phyloP scores from a whole-genome alignment of 1,140 invertebrate genomes.

The Chironomus striatipennis region DNA sequence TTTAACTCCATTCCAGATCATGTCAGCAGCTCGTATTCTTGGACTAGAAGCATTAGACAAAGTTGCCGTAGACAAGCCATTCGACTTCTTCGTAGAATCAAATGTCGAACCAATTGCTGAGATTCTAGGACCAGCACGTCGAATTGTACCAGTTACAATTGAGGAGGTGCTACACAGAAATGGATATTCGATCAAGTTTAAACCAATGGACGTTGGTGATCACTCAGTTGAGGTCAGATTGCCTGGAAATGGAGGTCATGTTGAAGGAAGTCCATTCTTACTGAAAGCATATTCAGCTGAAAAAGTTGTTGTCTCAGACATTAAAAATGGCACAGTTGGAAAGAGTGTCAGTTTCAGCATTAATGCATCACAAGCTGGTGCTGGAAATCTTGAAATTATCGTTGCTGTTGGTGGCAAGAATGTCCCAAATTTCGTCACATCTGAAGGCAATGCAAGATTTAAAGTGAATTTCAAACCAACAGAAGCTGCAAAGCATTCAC shows the following conservation, averaged over 20 bases:
- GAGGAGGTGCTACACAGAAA: slow-evolving; percentile 39
- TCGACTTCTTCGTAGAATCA: slow-evolving; percentile 78
- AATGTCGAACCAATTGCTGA: slow-evolving; percentile 65
- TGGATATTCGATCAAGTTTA: slow-evolving; percentile 63
- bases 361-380: slow-evolving; percentile 66
- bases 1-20: slow-evolving; percentile 43
- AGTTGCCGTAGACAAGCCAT: slow-evolving; percentile 77
- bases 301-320: slow-evolving; percentile 76
- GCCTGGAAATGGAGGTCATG: slow-evolving; percentile 57
- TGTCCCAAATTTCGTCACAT: slow-evolving; percentile 97
- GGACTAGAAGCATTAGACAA: slow-evolving; percentile 75
- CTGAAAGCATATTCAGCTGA: slow-evolving; percentile 92
- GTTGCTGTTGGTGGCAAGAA: slow-evolving; percentile 95
- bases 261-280: slow-evolving; percentile 89
- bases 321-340: slow-evolving; percentile 78
- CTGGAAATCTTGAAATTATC: slow-evolving; percentile 95
- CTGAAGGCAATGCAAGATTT: slow-evolving; percentile 93
- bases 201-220: slow-evolving; percentile 83
- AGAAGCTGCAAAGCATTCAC: slow-evolving; percentile 75
- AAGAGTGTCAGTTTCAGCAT: slow-evolving; percentile 90
- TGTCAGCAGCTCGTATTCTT: slow-evolving; percentile 64
- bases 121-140: slow-evolving; percentile 63
- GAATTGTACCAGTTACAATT: slow-evolving; percentile 60
- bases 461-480: slow-evolving; percentile 95
- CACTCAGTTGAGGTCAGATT: slow-evolving; percentile 82